Evolutionary conservation across 1,140 invertebrate genomes (phyloP).

Genomic region (Drosophila teissieri): DNA sequence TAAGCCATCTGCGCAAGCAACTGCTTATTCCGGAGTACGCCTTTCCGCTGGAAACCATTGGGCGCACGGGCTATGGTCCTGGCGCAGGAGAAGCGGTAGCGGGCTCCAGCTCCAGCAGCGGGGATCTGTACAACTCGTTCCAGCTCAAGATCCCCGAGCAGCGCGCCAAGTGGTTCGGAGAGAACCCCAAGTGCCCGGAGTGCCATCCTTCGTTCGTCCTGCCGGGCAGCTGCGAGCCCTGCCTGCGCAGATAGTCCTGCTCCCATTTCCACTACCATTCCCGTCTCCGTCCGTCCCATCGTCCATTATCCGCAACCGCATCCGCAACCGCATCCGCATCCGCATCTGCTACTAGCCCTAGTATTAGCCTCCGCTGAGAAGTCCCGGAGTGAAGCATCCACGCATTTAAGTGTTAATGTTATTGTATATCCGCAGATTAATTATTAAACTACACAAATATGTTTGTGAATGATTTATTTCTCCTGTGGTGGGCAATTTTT

Average conservation of each 20-base stretch:
- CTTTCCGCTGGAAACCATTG: constrained; percentile 85
- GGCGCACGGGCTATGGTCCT: constrained; percentile 86
- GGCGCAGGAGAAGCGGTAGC: constrained; percentile 18
- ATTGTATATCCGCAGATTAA: constrained; percentile 71
- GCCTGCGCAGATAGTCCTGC: constrained; percentile 83
- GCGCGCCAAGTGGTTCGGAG: constrained; percentile 85
- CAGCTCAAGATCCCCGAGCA: constrained; percentile 86
- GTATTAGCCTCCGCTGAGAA: constrained; percentile 22
- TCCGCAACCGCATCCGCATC: constrained; percentile 3
- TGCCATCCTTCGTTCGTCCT: constrained; percentile 87
- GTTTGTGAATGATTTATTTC: neutral
- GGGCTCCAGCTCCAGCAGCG: constrained; percentile 45
- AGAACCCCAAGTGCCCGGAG: constrained; percentile 87
- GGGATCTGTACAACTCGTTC: constrained; percentile 86
- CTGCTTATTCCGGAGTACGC: constrained; percentile 86
- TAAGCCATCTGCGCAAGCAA: constrained; percentile 76
- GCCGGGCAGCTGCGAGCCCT: constrained; percentile 87
- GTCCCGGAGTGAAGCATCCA: constrained; percentile 53
- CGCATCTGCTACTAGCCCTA: constrained; percentile 33
- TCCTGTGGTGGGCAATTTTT: neutral
- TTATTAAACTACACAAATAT: constrained; percentile 33
- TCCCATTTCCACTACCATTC: constrained; percentile 4
- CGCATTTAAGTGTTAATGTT: constrained; percentile 80
- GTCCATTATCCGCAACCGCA: constrained; percentile 33
- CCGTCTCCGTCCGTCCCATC: constrained; percentile 23